Evolutionary conservation across 2,797 vertebrate genomes (phyloP).

Genomic region (Clarias fuscus): DNA sequence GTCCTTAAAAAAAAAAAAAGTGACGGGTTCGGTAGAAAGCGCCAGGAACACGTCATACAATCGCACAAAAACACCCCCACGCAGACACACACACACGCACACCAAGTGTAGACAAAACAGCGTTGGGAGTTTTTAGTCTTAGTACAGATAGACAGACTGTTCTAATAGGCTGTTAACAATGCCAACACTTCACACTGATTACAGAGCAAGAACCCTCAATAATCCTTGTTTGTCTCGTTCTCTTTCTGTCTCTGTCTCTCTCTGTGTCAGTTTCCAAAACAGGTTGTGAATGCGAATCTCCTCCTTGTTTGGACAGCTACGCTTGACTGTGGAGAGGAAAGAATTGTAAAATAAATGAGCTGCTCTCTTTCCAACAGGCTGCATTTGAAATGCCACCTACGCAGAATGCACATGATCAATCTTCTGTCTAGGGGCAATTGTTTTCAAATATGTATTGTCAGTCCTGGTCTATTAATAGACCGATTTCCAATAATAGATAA

Average conservation of each 20-base stretch:
- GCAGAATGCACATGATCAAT: conserved; percentile 44
- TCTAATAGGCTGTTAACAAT: conserved; percentile 50
- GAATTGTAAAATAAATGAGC: conserved; percentile 34
- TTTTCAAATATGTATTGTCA: conserved; percentile 36
- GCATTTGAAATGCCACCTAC: conserved; percentile 39
- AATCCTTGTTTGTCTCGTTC: conserved; percentile 41
- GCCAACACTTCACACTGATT: conserved; percentile 52
- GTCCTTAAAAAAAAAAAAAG: conserved; percentile 46
- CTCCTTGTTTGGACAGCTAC: conserved; percentile 49
- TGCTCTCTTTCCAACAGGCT: conserved; percentile 29
- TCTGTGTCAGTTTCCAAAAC: conserved; percentile 37
- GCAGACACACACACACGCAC: not conserved
- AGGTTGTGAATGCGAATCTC: conserved; percentile 37
- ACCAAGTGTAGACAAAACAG: conserved; percentile 41
- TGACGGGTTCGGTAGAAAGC: conserved; percentile 23
- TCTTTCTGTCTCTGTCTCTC: not conserved
- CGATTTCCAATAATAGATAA: not conserved
- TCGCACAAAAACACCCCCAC: conserved; percentile 6
- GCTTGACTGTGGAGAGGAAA: conserved; percentile 29
- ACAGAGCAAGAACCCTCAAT: conserved; percentile 52
- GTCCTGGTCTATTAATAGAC: conserved; percentile 33
- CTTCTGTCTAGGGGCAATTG: conserved; percentile 40
- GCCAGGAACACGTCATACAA: conserved; percentile 8
- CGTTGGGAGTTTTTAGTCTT: conserved; percentile 29
- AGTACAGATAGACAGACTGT: conserved; percentile 30